Evolutionary conservation across 1,140 invertebrate species (phyloP).

Genomic region (Theocolax elegans): DNA sequence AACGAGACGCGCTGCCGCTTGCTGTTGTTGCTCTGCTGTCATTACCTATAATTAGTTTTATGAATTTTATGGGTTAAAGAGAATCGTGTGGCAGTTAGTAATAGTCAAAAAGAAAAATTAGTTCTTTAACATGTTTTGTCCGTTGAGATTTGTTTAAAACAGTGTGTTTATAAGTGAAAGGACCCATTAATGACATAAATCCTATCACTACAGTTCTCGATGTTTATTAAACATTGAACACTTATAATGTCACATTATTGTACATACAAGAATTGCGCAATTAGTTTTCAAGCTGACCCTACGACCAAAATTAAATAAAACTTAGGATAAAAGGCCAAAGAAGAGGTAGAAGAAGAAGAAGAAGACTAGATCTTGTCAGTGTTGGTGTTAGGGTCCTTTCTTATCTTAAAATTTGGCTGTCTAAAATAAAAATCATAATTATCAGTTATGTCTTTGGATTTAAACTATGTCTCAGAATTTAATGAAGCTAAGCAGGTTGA

Average conservation of each 20-base stretch:
- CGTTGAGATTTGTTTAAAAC: too few species aligned
- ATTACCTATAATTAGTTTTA: conserved; percentile 46
- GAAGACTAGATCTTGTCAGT: conserved; percentile 29
- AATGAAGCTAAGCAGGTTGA: conserved; percentile 5
- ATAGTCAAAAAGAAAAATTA: not conserved
- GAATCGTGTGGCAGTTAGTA: too few species aligned
- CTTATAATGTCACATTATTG: conserved; percentile 18
- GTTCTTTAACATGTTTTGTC: too few species aligned
- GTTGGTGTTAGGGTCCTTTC: conserved; percentile 25
- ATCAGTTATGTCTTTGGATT: conserved; percentile 22
- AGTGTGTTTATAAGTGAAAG: not conserved
- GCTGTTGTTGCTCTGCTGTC: conserved; percentile 61
- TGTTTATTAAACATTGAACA: conserved; percentile 29
- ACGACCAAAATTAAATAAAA: conserved; percentile 25
- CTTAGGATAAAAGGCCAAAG: conserved; percentile 32
- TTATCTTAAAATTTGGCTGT: conserved; percentile 24
- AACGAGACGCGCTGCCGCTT: conserved; percentile 54
- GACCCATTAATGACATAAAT: conserved; percentile 27
- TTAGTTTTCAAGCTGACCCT: conserved; percentile 22
- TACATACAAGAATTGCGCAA: conserved; percentile 29
- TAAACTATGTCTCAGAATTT: not conserved
- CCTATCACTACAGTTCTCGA: conserved; percentile 23
- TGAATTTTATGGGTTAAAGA: too few species aligned
- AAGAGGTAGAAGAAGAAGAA: conserved; percentile 21
- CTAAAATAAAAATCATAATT: conserved; percentile 31